Conservation (phyloP, 1,140 invertebrate species). For the Drosophila oshimai region DNA sequence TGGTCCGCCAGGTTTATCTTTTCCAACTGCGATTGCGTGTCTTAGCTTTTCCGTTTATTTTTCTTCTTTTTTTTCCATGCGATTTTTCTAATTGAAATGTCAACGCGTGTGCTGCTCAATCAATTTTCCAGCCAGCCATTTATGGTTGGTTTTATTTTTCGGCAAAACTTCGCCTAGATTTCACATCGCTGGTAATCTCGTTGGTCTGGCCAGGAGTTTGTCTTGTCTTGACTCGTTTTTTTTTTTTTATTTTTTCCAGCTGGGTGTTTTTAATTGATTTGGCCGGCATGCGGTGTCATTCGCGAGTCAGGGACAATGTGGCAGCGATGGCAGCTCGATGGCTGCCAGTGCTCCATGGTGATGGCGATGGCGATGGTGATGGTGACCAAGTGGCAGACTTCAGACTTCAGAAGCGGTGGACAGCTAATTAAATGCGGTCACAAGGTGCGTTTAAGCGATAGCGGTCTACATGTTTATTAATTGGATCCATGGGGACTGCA, state of each 20-base stretch:
- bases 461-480: not conserved
- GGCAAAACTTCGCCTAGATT: slow-evolving; percentile 40
- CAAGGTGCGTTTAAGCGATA: slow-evolving; percentile 6
- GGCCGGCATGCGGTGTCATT: slow-evolving; percentile 39
- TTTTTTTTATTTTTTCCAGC: slow-evolving; percentile 21
- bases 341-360: slow-evolving; percentile 32
- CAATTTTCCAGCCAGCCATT: slow-evolving; percentile 42
- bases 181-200: slow-evolving; percentile 31
- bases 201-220: slow-evolving; percentile 26
- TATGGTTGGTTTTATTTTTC: slow-evolving; percentile 41
- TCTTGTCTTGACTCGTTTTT: too few species aligned
- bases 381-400: slow-evolving; percentile 21
- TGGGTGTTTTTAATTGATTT: slow-evolving; percentile 44
- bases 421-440: slow-evolving; percentile 45
- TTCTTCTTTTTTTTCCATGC: not conserved
- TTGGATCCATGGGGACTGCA: not conserved
- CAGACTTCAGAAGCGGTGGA: slow-evolving; percentile 22
- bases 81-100: slow-evolving; percentile 58
- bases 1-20: slow-evolving; percentile 37
- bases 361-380: too few species aligned
- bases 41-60: not conserved
- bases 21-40: slow-evolving; percentile 42
- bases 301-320: slow-evolving; percentile 44
- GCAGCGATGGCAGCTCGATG: slow-evolving; percentile 31
- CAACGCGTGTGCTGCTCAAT: slow-evolving; percentile 57